These are phyloP conservation scores for Gnathonemus echidnorhynchus DNA, from an alignment of 2,113 vertebrate species.

Conservation along the genomic window DNA sequence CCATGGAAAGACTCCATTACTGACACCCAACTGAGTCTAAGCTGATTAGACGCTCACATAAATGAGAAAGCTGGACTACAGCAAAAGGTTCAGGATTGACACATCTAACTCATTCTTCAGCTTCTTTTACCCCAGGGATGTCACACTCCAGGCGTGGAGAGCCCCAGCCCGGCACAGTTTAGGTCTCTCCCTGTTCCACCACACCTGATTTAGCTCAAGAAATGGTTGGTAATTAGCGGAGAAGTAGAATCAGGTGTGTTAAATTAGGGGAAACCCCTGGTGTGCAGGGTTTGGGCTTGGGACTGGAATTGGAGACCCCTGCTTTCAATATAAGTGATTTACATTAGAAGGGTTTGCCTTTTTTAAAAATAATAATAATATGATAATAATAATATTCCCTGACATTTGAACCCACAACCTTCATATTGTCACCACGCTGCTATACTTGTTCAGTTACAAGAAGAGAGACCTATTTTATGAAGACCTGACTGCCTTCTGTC, in stretches of 20 bases:
- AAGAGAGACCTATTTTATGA: background rate
- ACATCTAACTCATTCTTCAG: background rate
- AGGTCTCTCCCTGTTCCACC: background rate
- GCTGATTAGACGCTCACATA: background rate
- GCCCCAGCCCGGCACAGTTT: background rate
- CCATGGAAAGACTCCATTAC: background rate
- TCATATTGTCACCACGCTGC: background rate
- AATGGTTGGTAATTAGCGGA: background rate
- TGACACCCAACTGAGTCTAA: background rate
- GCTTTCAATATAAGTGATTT: background rate
- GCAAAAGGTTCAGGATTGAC: background rate
- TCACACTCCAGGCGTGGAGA: background rate
- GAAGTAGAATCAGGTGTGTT: background rate
- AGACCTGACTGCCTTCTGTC: background rate
- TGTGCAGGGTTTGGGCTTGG: background rate
- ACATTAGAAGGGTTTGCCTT: background rate
- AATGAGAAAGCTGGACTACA: background rate
- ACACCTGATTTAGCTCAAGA: background rate
- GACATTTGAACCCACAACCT: background rate
- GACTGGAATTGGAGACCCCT: background rate
- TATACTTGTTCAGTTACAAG: background rate
- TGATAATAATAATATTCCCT: too few relatives aligned
- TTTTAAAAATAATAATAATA: background rate
- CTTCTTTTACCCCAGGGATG: background rate
- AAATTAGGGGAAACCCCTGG: background rate